Conservation (phyloP, 2,113 vertebrate genomes). For the Gallinago undulata region DNA sequence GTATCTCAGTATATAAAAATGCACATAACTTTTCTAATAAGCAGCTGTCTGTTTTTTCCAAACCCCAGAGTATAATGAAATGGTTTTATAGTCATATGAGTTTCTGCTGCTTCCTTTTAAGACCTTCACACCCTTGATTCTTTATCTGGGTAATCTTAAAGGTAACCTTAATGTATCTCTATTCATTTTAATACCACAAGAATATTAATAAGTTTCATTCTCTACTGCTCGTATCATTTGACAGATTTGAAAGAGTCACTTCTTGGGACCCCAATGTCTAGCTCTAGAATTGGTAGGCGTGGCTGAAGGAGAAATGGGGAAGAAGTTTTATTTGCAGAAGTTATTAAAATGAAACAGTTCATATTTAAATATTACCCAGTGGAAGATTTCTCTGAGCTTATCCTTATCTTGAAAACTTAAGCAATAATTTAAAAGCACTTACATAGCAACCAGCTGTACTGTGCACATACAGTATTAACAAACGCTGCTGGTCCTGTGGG, state of each 20-base stretch:
- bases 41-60: background rate
- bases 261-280: background rate
- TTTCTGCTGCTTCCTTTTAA: background rate
- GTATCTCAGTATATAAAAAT: background rate
- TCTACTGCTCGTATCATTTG: background rate
- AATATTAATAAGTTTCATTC: background rate
- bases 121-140: background rate
- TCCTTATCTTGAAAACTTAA: background rate
- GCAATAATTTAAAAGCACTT: background rate
- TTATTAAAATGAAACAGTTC: background rate
- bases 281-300: background rate
- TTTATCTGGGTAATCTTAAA: background rate
- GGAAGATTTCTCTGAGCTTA: background rate
- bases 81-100: background rate
- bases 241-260: background rate
- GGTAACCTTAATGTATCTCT: background rate
- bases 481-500: background rate
- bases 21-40: background rate
- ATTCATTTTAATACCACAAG: background rate
- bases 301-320: background rate
- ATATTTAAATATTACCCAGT: background rate
- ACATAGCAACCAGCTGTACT: background rate
- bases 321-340: background rate
- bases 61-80: background rate
- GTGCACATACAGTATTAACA: background rate